A percentile compares a stretch with the other conserved stretches of the same genome.
Conservation (phyloP, 1,140 invertebrate genomes). For the Homarus americanus region DNA sequence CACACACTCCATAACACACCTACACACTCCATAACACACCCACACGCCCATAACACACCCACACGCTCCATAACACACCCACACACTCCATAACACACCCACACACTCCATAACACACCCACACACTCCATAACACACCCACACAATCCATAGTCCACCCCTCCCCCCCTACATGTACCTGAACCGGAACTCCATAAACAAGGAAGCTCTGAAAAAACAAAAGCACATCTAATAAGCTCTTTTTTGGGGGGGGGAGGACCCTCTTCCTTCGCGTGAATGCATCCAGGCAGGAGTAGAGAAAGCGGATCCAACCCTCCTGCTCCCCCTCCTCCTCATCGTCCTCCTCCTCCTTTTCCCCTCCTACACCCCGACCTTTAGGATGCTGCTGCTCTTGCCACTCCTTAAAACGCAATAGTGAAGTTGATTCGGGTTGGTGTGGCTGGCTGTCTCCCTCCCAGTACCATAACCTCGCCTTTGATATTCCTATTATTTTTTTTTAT, state of each 20-base stretch:
- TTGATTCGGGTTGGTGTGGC: not conserved
- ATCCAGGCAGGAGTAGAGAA: too few species aligned
- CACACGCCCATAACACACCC: too few species aligned
- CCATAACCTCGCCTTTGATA: not conserved
- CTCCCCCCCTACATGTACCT: not conserved
- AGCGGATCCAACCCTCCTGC: not conserved
- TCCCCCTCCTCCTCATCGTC: too few species aligned
- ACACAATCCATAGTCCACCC: not conserved
- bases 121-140: not conserved
- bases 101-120: too few species aligned
- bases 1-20: too few species aligned
- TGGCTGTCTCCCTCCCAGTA: not conserved
- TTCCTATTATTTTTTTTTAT: too few species aligned
- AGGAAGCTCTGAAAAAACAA: not conserved
- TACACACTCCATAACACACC: too few species aligned
- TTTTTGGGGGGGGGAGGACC: too few species aligned
- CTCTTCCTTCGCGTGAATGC: too few species aligned
- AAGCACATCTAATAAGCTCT: not conserved
- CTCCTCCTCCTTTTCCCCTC: too few species aligned
- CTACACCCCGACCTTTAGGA: not conserved
- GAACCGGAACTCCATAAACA: not conserved
- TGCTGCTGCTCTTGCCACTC: not conserved
- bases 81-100: too few species aligned
- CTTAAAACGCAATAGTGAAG: not conserved
- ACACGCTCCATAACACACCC: too few species aligned